These are phyloP conservation scores for Salpingus planirostris DNA, from an alignment of 2,888 invertebrate species.

Conservation along the genomic window DNA sequence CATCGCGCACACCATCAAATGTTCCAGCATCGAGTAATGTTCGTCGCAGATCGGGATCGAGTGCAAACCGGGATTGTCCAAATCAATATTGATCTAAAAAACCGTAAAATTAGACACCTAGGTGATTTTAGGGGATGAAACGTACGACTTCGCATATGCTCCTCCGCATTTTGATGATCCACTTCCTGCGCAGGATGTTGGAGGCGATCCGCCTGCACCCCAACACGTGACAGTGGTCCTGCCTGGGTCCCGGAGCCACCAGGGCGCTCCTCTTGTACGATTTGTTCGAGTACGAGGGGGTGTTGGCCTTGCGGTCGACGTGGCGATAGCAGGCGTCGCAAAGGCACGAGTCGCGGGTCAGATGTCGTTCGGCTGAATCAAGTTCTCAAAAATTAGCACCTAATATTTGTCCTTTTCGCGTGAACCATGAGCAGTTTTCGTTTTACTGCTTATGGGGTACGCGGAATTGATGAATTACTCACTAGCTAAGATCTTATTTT, in stretches of 20 bases:
- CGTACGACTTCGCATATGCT: constrained; percentile 56
- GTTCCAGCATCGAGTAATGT: constrained; percentile 63
- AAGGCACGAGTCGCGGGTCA: constrained; percentile 75
- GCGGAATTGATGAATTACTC: too few species aligned
- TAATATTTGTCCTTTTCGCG: too few species aligned
- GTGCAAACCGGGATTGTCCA: constrained; percentile 57
- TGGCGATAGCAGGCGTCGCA: constrained; percentile 84
- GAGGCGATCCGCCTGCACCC: constrained; percentile 52
- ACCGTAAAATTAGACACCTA: constrained; percentile 16
- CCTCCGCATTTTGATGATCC: constrained; percentile 61
- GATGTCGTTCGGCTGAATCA: constrained; percentile 68
- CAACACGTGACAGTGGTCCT: constrained; percentile 54
- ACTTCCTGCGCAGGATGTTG: constrained; percentile 61
- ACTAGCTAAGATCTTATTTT: constrained; percentile 71
- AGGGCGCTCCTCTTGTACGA: constrained; percentile 34
- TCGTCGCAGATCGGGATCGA: constrained; percentile 60
- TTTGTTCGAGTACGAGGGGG: constrained; percentile 55
- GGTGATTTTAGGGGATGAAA: constrained; percentile 6
- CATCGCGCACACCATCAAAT: constrained; percentile 66
- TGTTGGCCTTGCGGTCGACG: constrained; percentile 73
- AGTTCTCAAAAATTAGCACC: too few species aligned
- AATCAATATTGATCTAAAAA: constrained; percentile 47
- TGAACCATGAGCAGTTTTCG: too few species aligned
- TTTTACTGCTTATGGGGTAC: too few species aligned
- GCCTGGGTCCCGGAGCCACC: constrained; percentile 36